Percentiles rank a stretch among this genome's conserved stretches.
Conservation (phyloP, 2,888 invertebrate genomes). For the Pristionchus exspectatus region DNA sequence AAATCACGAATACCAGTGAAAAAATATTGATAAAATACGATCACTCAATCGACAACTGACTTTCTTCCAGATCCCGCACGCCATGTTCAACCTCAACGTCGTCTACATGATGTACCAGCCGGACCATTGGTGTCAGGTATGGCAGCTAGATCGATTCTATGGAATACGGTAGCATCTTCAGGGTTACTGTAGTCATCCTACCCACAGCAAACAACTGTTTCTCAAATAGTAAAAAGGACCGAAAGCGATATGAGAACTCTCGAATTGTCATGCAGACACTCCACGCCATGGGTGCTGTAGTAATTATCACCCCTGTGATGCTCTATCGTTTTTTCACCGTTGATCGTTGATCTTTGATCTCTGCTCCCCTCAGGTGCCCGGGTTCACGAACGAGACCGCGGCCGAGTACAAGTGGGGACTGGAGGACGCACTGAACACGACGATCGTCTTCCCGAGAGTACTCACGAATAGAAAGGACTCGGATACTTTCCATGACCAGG, state of each 20-base stretch:
- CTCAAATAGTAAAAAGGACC: too few species aligned
- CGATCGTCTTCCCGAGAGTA: slow-evolving; percentile 73
- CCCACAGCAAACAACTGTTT: not conserved
- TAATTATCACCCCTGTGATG: too few species aligned
- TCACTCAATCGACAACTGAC: not conserved
- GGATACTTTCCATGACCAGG: slow-evolving; percentile 69
- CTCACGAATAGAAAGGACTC: slow-evolving; percentile 62
- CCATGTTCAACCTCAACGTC: slow-evolving; percentile 79
- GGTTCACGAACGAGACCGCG: slow-evolving; percentile 65
- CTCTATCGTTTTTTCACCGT: not conserved
- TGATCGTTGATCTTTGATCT: slow-evolving; percentile 1
- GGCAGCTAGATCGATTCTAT: not conserved
- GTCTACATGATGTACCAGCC: slow-evolving; percentile 78
- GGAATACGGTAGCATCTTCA: not conserved
- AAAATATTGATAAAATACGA: too few species aligned
- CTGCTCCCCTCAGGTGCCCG: slow-evolving; percentile 66
- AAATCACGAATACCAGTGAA: too few species aligned
- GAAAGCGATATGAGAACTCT: too few species aligned
- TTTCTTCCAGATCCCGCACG: slow-evolving; percentile 73
- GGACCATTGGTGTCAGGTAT: slow-evolving; percentile 72
- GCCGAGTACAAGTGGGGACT: slow-evolving; percentile 67
- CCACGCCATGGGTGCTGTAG: too few species aligned
- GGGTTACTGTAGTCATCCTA: not conserved
- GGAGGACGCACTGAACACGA: slow-evolving; percentile 68
- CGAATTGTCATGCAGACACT: too few species aligned